Evolutionary conservation across 2,888 invertebrate species (phyloP), one percentile per base, ranked within the genome.

Genomic region (Scrobipalpa atriplicella): DNA sequence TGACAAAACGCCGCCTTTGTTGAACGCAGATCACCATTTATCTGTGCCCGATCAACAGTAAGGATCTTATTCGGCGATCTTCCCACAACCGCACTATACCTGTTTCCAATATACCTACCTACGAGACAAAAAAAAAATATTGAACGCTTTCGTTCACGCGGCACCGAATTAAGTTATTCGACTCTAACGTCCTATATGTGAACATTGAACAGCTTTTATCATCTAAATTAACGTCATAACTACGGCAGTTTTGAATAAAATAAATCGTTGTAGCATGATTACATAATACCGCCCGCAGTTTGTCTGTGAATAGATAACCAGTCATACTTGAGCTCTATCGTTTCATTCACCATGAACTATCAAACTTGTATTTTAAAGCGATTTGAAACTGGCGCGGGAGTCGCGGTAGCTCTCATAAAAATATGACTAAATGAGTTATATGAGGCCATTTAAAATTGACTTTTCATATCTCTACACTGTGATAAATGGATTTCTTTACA

Each of bases 151-250:
- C 80, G 80, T 85, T 84, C 80, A 82, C 80, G 82, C 86, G 80
- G 83, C 79, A 80, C 68, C 73, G 74, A 78, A 83, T 91, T 85
- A 89, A 89, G 90, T 85, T 89, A 90, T 89, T 87, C 82, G 82
- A 84, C 79, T 85, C 84, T 84, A 87, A 86, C 83, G 80, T 87
- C 82, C 78, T 81, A 83, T 87, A 86, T 84, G 86, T 84, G 87
- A 85, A 84, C 84, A 85, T 86, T 85, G 82, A 81, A 89, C 86
- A 77, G 85, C 81, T 85, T 83, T 89, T 89, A 89, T 85, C 86
- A 86, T 84, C 86, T 82, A 85, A 87, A 85, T 90, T 91, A 90
- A 90, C 89, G 90, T 89, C 88, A 90, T 90, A 90, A 92, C 90
- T 90, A 89, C 82, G 84, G 86, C 85, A 84, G 86, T 89, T 85